A percentile compares a stretch with the other conserved stretches of the same genome.
Evolutionary conservation across 2,113 vertebrate species (phyloP).

Genomic region (Phylloscopus trochilus): DNA sequence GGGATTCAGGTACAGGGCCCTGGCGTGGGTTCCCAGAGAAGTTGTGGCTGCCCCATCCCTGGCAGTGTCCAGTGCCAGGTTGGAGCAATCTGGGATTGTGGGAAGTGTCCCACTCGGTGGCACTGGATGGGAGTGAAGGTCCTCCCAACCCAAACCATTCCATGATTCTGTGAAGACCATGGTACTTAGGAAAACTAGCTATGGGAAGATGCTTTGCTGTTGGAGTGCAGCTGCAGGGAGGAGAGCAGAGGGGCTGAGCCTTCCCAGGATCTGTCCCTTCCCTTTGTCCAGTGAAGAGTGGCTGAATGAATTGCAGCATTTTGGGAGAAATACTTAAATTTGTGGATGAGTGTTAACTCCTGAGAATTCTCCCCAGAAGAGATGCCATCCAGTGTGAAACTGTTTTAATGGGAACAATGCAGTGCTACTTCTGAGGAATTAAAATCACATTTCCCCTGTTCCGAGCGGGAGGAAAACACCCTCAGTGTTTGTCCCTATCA

Average conservation of each 20-base stretch:
- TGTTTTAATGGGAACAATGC: neutral
- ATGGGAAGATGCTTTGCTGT: neutral
- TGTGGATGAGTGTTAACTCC: neutral
- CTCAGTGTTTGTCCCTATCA: neutral
- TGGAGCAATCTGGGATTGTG: neutral
- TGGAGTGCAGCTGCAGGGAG: neutral
- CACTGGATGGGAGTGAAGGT: neutral
- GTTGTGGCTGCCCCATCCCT: neutral
- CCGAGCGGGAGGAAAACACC: neutral
- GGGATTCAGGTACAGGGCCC: neutral
- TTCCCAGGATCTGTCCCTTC: neutral
- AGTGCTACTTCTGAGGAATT: neutral
- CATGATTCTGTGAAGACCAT: neutral
- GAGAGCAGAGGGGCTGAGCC: neutral
- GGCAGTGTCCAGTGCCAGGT: neutral
- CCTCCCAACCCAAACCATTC: neutral
- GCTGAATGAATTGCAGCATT: neutral
- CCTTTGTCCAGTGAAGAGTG: neutral
- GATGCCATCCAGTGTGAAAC: accelerated
- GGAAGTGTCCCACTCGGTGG: neutral
- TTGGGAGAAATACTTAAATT: neutral
- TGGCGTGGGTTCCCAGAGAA: neutral
- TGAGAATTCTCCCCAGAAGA: neutral
- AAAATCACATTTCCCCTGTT: accelerated
- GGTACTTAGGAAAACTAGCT: neutral